These are phyloP conservation scores for Sarcophaga caerulescens DNA, from an alignment of 2,888 invertebrate species.

Conservation along the genomic window DNA sequence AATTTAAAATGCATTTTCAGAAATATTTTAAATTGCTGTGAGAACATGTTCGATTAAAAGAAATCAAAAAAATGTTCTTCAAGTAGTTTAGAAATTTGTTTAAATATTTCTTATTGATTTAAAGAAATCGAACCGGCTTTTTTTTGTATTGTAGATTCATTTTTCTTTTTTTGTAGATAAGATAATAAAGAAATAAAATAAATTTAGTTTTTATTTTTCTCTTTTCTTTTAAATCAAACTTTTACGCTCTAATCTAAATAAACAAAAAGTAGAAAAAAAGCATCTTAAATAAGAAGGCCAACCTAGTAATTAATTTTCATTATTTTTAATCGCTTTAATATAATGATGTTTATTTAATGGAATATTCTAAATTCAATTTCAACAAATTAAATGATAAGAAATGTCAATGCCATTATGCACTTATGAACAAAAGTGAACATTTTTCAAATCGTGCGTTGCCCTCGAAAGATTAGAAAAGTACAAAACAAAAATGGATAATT, in stretches of 20 bases:
- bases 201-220: too few species aligned
- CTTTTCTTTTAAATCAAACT: background rate
- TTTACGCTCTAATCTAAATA: background rate
- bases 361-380: background rate
- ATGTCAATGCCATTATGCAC: background rate
- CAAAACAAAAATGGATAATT: too few species aligned
- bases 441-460: too few species aligned
- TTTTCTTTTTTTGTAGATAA: background rate
- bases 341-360: background rate
- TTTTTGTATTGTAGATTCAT: background rate
- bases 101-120: too few species aligned
- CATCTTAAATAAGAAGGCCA: constrained; percentile 2
- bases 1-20: too few species aligned
- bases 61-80: too few species aligned
- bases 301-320: background rate
- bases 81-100: too few species aligned
- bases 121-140: background rate
- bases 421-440: too few species aligned
- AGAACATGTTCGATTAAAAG: too few species aligned
- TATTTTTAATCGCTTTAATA: background rate
- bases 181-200: background rate
- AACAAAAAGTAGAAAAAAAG: background rate
- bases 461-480: too few species aligned
- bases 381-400: background rate
- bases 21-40: too few species aligned